A percentile compares a stretch with the other conserved stretches of the same genome.
Conservation (phyloP, 2,113 vertebrate genomes). For the Plecotus auritus region DNA sequence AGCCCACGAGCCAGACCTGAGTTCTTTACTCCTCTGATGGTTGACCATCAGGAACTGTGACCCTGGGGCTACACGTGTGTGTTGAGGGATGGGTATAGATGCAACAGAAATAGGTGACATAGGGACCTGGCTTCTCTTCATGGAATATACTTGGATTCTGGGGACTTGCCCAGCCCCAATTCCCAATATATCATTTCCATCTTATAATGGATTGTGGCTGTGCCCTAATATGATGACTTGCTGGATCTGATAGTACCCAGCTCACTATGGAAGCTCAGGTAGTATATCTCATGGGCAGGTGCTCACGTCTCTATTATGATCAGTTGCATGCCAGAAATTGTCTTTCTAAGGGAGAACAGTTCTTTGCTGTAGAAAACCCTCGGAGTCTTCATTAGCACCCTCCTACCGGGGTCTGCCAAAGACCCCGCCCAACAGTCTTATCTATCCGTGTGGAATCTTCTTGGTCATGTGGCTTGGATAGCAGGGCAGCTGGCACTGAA, state of each 20-base stretch:
- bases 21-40: neutral
- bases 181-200: neutral
- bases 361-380: neutral
- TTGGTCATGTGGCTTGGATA: rapidly evolving
- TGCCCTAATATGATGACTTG: neutral
- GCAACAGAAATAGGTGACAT: neutral
- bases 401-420: too few species aligned
- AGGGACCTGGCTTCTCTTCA: neutral
- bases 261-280: neutral
- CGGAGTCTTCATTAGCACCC: rapidly evolving
- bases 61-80: neutral
- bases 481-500: neutral
- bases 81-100: neutral
- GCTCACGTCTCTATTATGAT: neutral
- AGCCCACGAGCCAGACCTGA: neutral
- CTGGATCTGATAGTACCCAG: neutral
- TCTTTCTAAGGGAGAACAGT: neutral
- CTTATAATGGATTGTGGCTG: neutral
- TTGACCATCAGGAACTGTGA: neutral
- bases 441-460: neutral
- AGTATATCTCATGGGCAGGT: neutral
- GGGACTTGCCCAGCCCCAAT: too few species aligned
- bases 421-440: neutral
- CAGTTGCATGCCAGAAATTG: too few species aligned
- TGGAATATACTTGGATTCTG: neutral